Base-by-base conservation (phyloP, 2,888 invertebrate species). In the Pyralis farinalis region DNA sequence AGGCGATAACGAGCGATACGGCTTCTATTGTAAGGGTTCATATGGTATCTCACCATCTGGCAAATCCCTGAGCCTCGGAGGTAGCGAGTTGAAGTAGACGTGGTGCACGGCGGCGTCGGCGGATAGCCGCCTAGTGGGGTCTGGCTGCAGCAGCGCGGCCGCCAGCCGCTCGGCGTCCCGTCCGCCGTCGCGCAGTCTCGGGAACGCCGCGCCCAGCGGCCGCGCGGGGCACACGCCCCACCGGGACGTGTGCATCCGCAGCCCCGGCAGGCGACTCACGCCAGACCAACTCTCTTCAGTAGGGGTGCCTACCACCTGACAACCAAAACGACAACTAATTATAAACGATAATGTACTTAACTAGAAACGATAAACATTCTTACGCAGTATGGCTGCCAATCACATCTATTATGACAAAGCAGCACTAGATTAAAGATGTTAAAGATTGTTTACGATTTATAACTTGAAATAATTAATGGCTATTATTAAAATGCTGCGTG, bases 21-120 rank as follows among this genome's bases (percentile, higher is more conserved):
- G n/a, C n/a, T n/a, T n/a, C n/a, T n/a, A n/a, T n/a, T n/a, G n/a
- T n/a, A n/a, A n/a, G n/a, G n/a, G n/a, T n/a, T n/a, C n/a, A n/a
- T n/a, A n/a, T n/a, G n/a, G n/a, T n/a, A n/a, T n/a, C 93, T 92
- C 80, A 98, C 98, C 97, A 75, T 97, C 97, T 58, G 97, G 97
- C 88, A 99, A 91, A 73, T 97, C 96, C 73, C 95, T 92, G 56
- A 99, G 91, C 85, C 96, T 94, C 74, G 93, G 93, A 70, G 98
- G 98, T 80, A 99, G 93, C 57, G 94, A 93, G 50, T 93, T 92
- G 89, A 99, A 99, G 90, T 98, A 99, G 44, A 93, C 90, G 90
- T 99, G 98, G 50, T 91, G 91, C 81, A 98, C 92, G 33, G 98
- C 98, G 30, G 94, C 91, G 35, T 94, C 93, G 40, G 99, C 98